Percentiles rank a stretch among this genome's conserved stretches.
phyloP scores from a whole-genome alignment of 1,140 invertebrate genomes.

The Hetaerina americana region DNA sequence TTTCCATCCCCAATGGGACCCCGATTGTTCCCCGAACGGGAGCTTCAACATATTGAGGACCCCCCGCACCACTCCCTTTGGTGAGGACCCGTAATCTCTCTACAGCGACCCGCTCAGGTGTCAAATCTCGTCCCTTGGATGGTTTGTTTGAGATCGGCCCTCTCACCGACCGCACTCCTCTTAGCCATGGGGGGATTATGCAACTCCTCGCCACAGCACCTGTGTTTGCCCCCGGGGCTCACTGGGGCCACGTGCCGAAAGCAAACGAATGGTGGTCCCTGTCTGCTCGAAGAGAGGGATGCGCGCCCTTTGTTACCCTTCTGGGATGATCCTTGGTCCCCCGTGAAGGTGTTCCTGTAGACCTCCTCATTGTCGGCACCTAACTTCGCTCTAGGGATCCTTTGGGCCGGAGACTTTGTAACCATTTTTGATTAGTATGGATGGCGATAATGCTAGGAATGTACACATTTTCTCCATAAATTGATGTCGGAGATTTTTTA shows the following conservation, averaged over 20 bases:
- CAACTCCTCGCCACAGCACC: neutral
- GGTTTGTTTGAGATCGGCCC: too few relatives aligned
- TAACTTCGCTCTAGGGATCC: neutral
- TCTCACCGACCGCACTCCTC: neutral
- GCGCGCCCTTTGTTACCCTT: too few relatives aligned
- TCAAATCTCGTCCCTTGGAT: neutral
- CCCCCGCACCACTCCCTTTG: neutral
- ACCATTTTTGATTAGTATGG: too few relatives aligned
- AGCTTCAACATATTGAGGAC: too few relatives aligned
- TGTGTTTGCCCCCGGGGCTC: neutral
- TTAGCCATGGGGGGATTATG: neutral
- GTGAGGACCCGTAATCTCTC: neutral
- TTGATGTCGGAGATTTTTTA: too few relatives aligned
- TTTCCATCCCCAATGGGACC: too few relatives aligned
- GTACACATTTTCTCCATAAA: too few relatives aligned
- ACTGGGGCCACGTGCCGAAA: neutral
- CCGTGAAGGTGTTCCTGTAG: neutral
- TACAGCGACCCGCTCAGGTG: neutral
- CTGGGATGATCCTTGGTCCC: too few relatives aligned
- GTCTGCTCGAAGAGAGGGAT: too few relatives aligned
- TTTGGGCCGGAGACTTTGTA: too few relatives aligned
- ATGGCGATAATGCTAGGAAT: too few relatives aligned
- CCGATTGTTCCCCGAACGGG: too few relatives aligned
- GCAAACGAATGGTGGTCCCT: neutral
- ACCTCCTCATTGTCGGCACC: neutral